Base-by-base conservation (phyloP, 2,888 invertebrate genomes). In the Polyommatus iphigenia region DNA sequence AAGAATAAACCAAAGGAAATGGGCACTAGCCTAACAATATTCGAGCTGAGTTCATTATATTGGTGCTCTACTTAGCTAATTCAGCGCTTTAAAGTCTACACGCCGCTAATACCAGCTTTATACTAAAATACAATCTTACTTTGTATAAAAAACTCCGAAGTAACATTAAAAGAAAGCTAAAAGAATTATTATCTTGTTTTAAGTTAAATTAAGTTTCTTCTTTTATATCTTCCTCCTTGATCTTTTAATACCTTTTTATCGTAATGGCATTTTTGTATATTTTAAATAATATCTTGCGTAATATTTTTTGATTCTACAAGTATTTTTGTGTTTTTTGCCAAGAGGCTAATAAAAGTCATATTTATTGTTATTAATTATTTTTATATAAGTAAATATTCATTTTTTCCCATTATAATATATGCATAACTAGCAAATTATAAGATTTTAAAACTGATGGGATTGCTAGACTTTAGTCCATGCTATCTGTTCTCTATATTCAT, bases 241-340 rank as follows among this genome's bases (percentile, higher is more conserved):
- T 75, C 75, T 75, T 75, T 75, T 75, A 75, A 75, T 75, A 54
- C 75, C 50, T 54, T 75, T 75, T 75, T 75, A 54, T 75, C 75
- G 50, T 75, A 50, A 50, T 20, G 75, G 75, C 50, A 54, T 50
- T 50, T 29, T 46, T 54, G 15, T 50, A 50, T 24, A 75, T 75
- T 72, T 72, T n/a, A 20, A 41, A 67, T 67, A 18, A 32, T 67
- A 29, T 32, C 18, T 67, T 67, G 15, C 29, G 0, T 32, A 59
- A 67, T 29, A 32, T 24, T 24, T 62, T 24, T 62, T 62, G 3
- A 62, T 62, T 62, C 24, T 7, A 24, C 10, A 20, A 62, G 10
- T 13, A 62, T 62, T 57, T 57, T 57, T 20, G 7, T n/a, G 6
- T 13, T 20, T 62, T 24, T 62, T 10, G 24, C 24, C 59, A 62